Percentiles rank a stretch among this genome's conserved stretches.
These are phyloP conservation scores for Lacanobia wlatinum DNA, from an alignment of 2,888 invertebrate genomes.

Conservation along the genomic window DNA sequence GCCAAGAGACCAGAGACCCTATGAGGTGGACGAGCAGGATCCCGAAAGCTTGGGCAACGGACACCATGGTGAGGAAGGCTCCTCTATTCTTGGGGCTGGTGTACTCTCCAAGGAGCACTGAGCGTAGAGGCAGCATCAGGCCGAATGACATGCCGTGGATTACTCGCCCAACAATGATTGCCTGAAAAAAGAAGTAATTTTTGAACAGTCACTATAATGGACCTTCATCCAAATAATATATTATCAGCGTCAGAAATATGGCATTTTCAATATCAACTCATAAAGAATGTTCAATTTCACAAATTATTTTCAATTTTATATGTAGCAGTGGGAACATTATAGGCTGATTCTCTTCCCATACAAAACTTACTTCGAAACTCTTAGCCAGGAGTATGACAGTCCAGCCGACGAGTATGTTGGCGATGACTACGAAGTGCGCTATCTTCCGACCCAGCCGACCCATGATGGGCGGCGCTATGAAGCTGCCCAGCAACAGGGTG, in stretches of 20 bases:
- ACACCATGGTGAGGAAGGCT: conserved; percentile 90
- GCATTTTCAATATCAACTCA: no score
- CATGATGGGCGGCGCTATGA: conserved; percentile 81
- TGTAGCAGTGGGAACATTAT: no score
- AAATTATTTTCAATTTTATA: no score
- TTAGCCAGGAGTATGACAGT: conserved; percentile 81
- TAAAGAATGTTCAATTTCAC: no score
- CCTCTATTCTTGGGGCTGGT: conserved; percentile 92
- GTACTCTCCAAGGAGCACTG: conserved; percentile 90
- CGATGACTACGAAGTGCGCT: conserved; percentile 84
- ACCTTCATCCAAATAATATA: no score
- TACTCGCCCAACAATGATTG: conserved; percentile 75
- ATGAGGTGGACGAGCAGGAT: conserved; percentile 91
- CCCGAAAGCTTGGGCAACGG: conserved; percentile 91
- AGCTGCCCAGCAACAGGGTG: conserved; percentile 72
- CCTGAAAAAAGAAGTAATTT: conserved; percentile 66
- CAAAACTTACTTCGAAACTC: conserved; percentile 27
- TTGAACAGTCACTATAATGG: background rate
- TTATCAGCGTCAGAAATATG: no score
- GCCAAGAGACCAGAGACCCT: conserved; percentile 91
- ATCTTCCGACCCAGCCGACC: conserved; percentile 87
- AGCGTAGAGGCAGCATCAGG: conserved; percentile 84
- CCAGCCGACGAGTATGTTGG: conserved; percentile 89
- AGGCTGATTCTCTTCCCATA: no score
- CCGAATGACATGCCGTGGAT: conserved; percentile 88